Evolutionary conservation across 2,888 invertebrate genomes (phyloP), one percentile per base, ranked within the genome.

Genomic region (Trichogramma dendrolimi): DNA sequence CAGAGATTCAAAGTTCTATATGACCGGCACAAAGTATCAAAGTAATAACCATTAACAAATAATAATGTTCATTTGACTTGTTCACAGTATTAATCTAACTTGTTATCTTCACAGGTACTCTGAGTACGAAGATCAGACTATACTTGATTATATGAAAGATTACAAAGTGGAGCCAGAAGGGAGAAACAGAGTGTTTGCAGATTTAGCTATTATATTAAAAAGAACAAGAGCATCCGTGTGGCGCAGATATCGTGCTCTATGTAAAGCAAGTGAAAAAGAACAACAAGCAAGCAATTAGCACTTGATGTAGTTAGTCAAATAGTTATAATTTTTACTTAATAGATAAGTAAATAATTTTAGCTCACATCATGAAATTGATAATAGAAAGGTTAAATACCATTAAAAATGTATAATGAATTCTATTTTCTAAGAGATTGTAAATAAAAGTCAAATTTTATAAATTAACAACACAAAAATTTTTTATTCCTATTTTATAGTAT

Each of bases 171-270:
- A 44, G 8, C 58, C 67, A 6, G 63, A 74, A 41, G 59, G 65
- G 6, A 70, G 49, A 47, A 55, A 63, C 46, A 59, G 69, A 0
- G 73, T 71, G 57, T 75, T 71, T 61, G 51, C 71, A 2, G 72
- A 73, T 47, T 64, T 78, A 52, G 75, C 75, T 1, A 68, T 68
- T 62, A 66, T 71, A 48, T 69, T 79, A 46, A 72, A 71, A n/a
- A 70, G 79, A 68, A 75, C 74, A 1, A 70, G 77, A 62, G 69
- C 71, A 10, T 77, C 79, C 0, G 73, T 79, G 42, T 78, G 75
- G 75, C 73, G 77, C 8, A 71, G 78, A 58, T 74, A 75, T 55
- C 55, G 60, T 57, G 51, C 72, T 14, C 61, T 77, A 60, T 67
- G 67, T 11, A 67, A 68, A 44, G 71, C 27, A 27, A 27, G 27